Evolutionary conservation across 2,113 vertebrate species (phyloP).

Genomic region (Alaudala cheleensis): DNA sequence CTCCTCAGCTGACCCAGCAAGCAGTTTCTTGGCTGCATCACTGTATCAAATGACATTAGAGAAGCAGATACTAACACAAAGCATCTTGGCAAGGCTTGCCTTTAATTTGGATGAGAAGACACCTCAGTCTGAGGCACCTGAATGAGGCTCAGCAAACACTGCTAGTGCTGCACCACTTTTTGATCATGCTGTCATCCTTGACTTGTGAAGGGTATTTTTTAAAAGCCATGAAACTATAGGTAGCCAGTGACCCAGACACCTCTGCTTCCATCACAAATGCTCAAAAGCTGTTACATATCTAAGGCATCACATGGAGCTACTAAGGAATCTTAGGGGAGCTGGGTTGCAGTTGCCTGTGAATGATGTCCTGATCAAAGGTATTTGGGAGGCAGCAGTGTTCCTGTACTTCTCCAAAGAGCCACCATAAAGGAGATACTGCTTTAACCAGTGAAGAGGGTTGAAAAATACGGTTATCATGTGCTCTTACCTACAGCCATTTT

Average conservation of each 20-base stretch:
- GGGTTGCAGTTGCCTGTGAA: background rate
- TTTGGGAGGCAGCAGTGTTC: background rate
- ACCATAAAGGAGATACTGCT: background rate
- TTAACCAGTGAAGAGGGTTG: background rate
- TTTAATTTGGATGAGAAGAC: background rate
- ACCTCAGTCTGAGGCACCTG: background rate
- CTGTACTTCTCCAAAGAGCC: background rate
- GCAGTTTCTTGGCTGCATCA: background rate
- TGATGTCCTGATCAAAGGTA: background rate
- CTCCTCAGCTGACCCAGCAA: background rate
- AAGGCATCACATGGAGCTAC: background rate
- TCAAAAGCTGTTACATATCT: background rate
- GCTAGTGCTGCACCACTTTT: background rate
- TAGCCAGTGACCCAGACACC: background rate
- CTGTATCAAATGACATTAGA: background rate
- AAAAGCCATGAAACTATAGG: background rate
- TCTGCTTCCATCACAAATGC: background rate
- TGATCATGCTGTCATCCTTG: background rate
- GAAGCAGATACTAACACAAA: background rate
- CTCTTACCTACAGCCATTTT: background rate
- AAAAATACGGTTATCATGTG: background rate
- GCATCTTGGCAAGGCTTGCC: background rate
- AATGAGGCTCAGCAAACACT: background rate
- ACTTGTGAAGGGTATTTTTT: background rate
- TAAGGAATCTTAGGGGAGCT: background rate